A percentile compares a stretch with the other conserved stretches of the same genome.
Evolutionary conservation across 2,888 invertebrate species (phyloP).

Genomic region (Drosophila kuntzei): DNA sequence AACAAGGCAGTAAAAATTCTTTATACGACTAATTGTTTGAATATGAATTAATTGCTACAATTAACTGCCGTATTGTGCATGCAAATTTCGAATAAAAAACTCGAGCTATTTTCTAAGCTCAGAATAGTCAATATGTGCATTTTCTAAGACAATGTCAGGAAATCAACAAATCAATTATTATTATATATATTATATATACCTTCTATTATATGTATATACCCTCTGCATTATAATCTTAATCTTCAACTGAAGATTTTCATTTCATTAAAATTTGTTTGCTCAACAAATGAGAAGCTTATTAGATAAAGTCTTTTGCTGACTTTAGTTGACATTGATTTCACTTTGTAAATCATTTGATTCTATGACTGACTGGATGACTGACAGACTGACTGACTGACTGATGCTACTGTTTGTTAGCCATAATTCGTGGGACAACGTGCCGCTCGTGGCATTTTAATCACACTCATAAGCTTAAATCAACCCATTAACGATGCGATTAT

Average conservation of each 20-base stretch:
- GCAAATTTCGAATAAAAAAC: slow-evolving; percentile 25
- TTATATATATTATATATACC: not conserved
- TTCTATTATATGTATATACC: not conserved
- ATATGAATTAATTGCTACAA: slow-evolving; percentile 47
- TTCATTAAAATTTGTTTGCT: slow-evolving; percentile 20
- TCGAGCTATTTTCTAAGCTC: not conserved
- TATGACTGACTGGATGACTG: slow-evolving; percentile 4
- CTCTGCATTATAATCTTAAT: slow-evolving; percentile 2
- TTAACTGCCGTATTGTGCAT: slow-evolving; percentile 36
- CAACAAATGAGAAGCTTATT: not conserved
- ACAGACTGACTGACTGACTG: slow-evolving; percentile 4
- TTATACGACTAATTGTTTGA: slow-evolving; percentile 17
- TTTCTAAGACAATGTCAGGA: slow-evolving; percentile 10
- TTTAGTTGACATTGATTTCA: slow-evolving; percentile 9
- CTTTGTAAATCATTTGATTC: slow-evolving; percentile 48
- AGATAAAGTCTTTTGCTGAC: slow-evolving; percentile 13
- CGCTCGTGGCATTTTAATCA: slow-evolving; percentile 67
- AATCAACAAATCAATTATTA: slow-evolving; percentile 5
- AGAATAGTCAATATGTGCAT: slow-evolving; percentile 6
- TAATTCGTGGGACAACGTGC: slow-evolving; percentile 39
- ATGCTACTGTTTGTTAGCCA: slow-evolving; percentile 20
- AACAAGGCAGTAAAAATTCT: slow-evolving; percentile 25
- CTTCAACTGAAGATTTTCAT: slow-evolving; percentile 4
- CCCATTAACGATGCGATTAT: slow-evolving; percentile 20
- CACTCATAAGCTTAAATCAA: slow-evolving; percentile 36